Base-by-base conservation (phyloP, 2,888 invertebrate species). In the Pedicia rivosa region DNA sequence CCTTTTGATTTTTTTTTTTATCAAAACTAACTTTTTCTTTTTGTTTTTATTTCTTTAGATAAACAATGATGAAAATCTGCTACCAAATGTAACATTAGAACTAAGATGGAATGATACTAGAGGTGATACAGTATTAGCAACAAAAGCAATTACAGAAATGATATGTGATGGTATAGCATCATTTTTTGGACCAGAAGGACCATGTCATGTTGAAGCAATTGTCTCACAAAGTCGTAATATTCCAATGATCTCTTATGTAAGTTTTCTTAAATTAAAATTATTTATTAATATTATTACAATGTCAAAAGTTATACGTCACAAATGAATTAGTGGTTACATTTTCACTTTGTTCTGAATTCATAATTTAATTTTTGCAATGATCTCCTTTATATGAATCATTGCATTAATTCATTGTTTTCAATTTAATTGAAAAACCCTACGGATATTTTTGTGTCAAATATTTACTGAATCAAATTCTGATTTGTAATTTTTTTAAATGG, bases 161-260 rank as follows among this genome's bases (percentile, higher is more conserved):
- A 79, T 90, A 57, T 88, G 87, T 57, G 72, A 79, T 38, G 83
- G 84, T 36, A 86, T 90, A 38, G 76, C 81, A 22, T 91, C 86
- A 35, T 90, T 94, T 68, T 88, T 95, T 58, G 95, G 95, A 4
- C 92, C 94, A 3, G 95, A 95, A 64, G 88, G 90, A 40, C 75
- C 78, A 36, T 95, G 95, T 63, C 73, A 79, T 53, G 87, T 90
- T n/a, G 94, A 94, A 62, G 91, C 94, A 37, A 84, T 87, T 50
- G 78, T 95, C 37, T 82, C 94, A 16, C 87, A 92, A 55, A 81
- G 92, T 31, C 75, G 84, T 58, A 91, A 94, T 66, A 74, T 92
- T 54, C 92, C 94, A 40, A 92, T 95, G 87, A 86, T 95, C 60
- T 88, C 91, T 56, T 92, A 92, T 64, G 94, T 94, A 65, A 81